A percentile compares a stretch with the other conserved stretches of the same genome.
Conservation (phyloP, 2,113 vertebrate genomes). For the Crotophaga sulcirostris region DNA sequence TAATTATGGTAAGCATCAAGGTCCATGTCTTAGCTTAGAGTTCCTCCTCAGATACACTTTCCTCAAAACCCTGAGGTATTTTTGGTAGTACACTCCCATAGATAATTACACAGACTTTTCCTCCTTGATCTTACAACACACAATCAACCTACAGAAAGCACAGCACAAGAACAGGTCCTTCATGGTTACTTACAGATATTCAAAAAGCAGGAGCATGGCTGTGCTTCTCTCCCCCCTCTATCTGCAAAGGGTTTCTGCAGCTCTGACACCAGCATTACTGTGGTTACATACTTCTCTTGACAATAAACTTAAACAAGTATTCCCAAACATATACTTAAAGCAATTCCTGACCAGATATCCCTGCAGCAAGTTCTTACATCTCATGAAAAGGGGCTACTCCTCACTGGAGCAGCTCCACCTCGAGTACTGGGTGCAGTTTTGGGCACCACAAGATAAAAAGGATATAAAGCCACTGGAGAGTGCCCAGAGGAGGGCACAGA, state of each 20-base stretch:
- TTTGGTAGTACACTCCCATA: neutral
- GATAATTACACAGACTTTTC: neutral
- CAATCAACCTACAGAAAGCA: neutral
- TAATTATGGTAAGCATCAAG: neutral
- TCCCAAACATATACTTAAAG: neutral
- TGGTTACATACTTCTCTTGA: neutral
- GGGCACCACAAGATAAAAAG: too few relatives aligned
- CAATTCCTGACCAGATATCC: neutral
- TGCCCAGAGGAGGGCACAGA: too few relatives aligned
- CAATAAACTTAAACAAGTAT: neutral
- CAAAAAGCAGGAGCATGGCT: neutral
- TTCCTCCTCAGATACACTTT: neutral
- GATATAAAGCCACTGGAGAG: too few relatives aligned
- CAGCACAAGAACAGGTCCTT: neutral
- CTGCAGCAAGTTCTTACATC: neutral
- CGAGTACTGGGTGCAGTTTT: too few relatives aligned
- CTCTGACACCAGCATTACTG: neutral
- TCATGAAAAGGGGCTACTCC: neutral
- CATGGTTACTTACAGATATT: neutral
- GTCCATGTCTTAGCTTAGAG: neutral
- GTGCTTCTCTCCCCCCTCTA: too few relatives aligned
- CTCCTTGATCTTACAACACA: neutral
- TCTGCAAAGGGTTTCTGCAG: neutral
- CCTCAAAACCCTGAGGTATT: neutral
- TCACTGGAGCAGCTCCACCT: too few relatives aligned